Evolutionary conservation across 1,140 invertebrate species (phyloP).

Genomic region (Lysiphlebus fabarum): DNA sequence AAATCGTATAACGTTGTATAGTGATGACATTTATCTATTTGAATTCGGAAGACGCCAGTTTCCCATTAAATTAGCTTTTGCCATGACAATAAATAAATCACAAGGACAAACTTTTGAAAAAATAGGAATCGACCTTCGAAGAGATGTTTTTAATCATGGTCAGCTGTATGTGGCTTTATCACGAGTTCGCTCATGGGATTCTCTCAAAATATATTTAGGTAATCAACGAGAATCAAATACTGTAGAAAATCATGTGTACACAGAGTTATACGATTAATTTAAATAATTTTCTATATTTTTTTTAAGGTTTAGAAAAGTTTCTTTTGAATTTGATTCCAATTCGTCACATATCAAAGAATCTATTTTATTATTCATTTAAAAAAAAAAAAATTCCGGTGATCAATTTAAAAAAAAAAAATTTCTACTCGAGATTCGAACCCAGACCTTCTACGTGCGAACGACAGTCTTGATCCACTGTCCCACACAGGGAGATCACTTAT

Average conservation of each 20-base stretch:
- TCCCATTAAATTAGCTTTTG: conserved; percentile 49
- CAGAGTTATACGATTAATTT: not conserved
- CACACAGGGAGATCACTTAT: too few relatives aligned
- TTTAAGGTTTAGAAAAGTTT: too few relatives aligned
- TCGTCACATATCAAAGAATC: too few relatives aligned
- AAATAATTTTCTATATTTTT: too few relatives aligned
- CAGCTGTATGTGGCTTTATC: conserved; percentile 38
- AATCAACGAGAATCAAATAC: not conserved
- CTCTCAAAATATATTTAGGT: conserved; percentile 9
- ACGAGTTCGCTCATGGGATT: conserved; percentile 19
- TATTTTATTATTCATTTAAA: too few relatives aligned
- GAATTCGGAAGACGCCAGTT: conserved; percentile 31
- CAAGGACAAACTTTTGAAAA: conserved; percentile 31
- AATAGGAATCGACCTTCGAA: conserved; percentile 39
- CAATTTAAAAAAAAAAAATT: too few relatives aligned
- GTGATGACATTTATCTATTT: conserved; percentile 20
- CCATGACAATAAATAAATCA: conserved; percentile 48
- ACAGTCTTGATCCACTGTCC: too few relatives aligned
- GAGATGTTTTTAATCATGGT: conserved; percentile 31
- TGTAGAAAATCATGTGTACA: not conserved
- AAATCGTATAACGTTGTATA: not conserved
- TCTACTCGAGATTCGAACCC: too few relatives aligned
- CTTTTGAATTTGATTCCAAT: too few relatives aligned
- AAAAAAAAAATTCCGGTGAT: too few relatives aligned
- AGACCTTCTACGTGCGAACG: too few relatives aligned